These are phyloP conservation scores for Drosophila lutescens DNA, from an alignment of 2,888 invertebrate species.

Conservation along the genomic window DNA sequence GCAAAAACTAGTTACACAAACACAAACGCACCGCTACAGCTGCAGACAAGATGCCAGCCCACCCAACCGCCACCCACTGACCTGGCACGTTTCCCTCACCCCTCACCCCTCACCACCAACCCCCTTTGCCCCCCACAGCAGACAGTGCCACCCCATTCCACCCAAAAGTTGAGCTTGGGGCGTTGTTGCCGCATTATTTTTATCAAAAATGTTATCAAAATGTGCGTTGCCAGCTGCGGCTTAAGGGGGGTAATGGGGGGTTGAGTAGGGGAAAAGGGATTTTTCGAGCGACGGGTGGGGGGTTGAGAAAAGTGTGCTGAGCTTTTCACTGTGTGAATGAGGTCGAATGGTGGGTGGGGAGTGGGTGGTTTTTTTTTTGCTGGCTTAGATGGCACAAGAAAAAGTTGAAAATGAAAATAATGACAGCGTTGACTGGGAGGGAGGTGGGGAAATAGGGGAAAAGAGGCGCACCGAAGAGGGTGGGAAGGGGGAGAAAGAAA, in stretches of 20 bases:
- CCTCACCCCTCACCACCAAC: background rate
- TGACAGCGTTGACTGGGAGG: conserved; percentile 52
- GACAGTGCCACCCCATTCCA: conserved; percentile 21
- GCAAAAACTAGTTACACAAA: conserved; percentile 72
- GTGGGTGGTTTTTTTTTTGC: conserved; percentile 9
- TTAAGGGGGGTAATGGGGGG: conserved; percentile 11
- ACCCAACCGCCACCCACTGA: conserved; percentile 71
- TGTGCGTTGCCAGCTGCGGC: conserved; percentile 77
- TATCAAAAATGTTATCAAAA: conserved; percentile 78
- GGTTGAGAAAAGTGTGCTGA: conserved; percentile 37
- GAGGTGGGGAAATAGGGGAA: conserved; percentile 12
- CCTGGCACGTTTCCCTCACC: conserved; percentile 66
- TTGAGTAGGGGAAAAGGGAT: background rate
- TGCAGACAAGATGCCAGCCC: conserved; percentile 55
- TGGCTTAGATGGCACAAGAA: conserved; percentile 40
- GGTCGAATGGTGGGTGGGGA: conserved; percentile 58
- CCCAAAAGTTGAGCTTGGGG: conserved; percentile 44
- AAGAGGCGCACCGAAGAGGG: background rate
- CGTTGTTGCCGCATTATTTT: conserved; percentile 79
- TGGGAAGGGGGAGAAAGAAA: conserved; percentile 3
- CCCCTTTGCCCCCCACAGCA: background rate
- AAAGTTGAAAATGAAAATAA: conserved; percentile 79
- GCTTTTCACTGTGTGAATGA: conserved; percentile 57
- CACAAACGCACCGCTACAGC: conserved; percentile 39
- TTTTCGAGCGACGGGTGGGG: conserved; percentile 10